Conservation (phyloP, 2,888 invertebrate species). For the Tigriopus californicus region DNA sequence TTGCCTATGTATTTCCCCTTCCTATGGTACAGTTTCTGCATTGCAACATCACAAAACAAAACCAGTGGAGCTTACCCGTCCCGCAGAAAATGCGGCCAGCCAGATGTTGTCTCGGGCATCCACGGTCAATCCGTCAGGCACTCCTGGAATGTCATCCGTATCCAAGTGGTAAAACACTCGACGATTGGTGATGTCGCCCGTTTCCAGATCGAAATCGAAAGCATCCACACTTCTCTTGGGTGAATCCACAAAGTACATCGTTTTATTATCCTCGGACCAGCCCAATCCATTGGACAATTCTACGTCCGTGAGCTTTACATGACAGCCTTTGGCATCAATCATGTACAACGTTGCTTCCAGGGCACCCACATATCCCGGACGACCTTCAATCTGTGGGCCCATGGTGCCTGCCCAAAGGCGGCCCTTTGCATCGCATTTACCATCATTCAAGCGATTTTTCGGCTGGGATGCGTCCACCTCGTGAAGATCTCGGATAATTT, state of each 20-base stretch:
- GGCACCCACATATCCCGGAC: too few species aligned
- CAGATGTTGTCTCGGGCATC: constrained; percentile 41
- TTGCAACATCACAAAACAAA: too few species aligned
- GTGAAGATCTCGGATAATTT: constrained; percentile 24
- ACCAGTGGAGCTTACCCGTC: constrained; percentile 45
- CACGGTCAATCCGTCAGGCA: constrained; percentile 44
- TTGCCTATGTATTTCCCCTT: too few species aligned
- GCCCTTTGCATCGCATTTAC: constrained; percentile 52
- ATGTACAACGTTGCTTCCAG: too few species aligned
- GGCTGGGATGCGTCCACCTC: constrained; percentile 34
- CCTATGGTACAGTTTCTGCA: too few species aligned
- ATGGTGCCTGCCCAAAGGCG: constrained; percentile 46
- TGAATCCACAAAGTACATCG: constrained; percentile 60
- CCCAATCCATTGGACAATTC: constrained; percentile 58
- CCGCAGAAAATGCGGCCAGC: constrained; percentile 36
- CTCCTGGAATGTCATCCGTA: constrained; percentile 21
- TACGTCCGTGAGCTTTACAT: constrained; percentile 24
- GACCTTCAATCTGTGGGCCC: too few species aligned
- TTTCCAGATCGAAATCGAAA: constrained; percentile 44
- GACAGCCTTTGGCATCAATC: constrained; percentile 22
- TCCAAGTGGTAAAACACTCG: constrained; percentile 22
- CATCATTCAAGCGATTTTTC: constrained; percentile 52
- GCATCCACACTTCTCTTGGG: constrained; percentile 43
- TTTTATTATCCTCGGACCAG: constrained; percentile 48
- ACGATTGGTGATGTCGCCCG: constrained; percentile 34